Percentiles rank a stretch among this genome's conserved stretches.
These are phyloP conservation scores for Porites rus DNA, from an alignment of 92 coral and sea anemone species.

Conservation along the genomic window DNA sequence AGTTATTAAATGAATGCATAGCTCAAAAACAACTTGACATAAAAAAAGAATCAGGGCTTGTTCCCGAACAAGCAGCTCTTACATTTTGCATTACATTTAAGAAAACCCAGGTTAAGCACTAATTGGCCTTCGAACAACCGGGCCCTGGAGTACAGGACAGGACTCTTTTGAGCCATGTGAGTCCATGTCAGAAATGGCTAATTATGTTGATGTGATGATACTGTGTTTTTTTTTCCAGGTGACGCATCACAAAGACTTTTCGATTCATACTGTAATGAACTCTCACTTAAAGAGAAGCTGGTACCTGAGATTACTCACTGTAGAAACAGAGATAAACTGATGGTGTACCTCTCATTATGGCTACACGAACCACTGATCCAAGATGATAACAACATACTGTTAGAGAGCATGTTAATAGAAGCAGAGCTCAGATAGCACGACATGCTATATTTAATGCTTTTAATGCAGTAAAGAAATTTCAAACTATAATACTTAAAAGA, in stretches of 20 bases:
- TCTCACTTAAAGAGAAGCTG: conserved; percentile 83
- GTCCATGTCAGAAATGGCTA: neutral
- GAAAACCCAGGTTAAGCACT: too few species aligned
- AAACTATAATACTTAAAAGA: too few species aligned
- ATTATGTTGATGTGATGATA: too few species aligned
- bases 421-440: conserved; percentile 76
- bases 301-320: conserved; percentile 73
- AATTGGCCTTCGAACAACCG: too few species aligned
- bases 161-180: neutral
- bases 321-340: conserved; percentile 76
- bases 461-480: too few species aligned
- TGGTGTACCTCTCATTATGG: conserved; percentile 93
- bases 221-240: conserved; percentile 40
- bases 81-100: too few species aligned
- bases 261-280: conserved; percentile 75
- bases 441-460: neutral
- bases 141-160: too few species aligned
- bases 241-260: conserved; percentile 75
- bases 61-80: too few species aligned
- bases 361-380: conserved; percentile 89
- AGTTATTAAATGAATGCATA: too few species aligned
- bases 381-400: conserved; percentile 65
- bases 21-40: too few species aligned
- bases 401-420: conserved; percentile 93
- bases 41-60: too few species aligned